A percentile compares a stretch with the other conserved stretches of the same genome.
These are phyloP conservation scores for Drepanosiphum platanoidis DNA, from an alignment of 2,888 invertebrate species.

Conservation along the genomic window DNA sequence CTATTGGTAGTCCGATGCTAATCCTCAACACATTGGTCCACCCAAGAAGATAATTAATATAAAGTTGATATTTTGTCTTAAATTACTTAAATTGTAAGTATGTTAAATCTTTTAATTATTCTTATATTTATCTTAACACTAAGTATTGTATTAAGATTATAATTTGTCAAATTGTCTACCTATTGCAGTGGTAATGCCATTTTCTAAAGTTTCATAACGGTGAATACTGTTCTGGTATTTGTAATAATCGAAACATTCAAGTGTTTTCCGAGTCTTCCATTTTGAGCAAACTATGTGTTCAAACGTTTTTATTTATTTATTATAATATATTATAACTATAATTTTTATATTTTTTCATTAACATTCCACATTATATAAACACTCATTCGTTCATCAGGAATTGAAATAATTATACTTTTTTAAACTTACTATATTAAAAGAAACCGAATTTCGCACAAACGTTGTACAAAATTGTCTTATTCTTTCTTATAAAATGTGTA, in stretches of 20 bases:
- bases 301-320: constrained; percentile 20
- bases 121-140: constrained; percentile 13
- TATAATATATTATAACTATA: constrained; percentile 24
- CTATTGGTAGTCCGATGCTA: background rate
- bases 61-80: constrained; percentile 12
- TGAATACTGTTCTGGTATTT: constrained; percentile 1
- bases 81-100: constrained; percentile 27
- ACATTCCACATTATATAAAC: constrained; percentile 54
- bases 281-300: constrained; percentile 60
- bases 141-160: constrained; percentile 21
- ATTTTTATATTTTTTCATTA: constrained; percentile 33
- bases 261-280: constrained; percentile 55
- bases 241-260: constrained; percentile 13
- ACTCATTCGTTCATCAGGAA: constrained; percentile 4
- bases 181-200: constrained; percentile 6
- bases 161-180: background rate
- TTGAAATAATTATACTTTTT: background rate
- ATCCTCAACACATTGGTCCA: background rate
- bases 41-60: background rate
- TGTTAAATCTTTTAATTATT: constrained; percentile 11
- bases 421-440: background rate
- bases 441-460: constrained; percentile 58
- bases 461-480: constrained; percentile 52
- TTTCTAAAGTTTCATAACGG: constrained; percentile 10
- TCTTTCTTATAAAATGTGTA: constrained; percentile 49